Conservation (phyloP, 2,113 vertebrate species). For the Myrmophylax atrothorax region DNA sequence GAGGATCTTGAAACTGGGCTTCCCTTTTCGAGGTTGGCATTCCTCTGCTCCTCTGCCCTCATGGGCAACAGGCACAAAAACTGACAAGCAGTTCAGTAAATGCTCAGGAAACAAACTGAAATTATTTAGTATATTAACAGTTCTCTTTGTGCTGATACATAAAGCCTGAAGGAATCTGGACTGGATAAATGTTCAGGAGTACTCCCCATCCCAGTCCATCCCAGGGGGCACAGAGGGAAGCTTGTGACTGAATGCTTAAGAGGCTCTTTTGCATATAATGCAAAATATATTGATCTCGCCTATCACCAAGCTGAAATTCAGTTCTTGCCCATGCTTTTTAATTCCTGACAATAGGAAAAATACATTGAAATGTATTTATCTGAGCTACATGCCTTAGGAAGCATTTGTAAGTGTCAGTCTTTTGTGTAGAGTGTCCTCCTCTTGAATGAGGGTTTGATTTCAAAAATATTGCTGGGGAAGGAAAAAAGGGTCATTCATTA, state of each 20-base stretch:
- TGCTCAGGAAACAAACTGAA: not conserved
- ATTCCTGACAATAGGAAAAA: not conserved
- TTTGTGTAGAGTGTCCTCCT: not conserved
- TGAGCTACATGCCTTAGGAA: not conserved
- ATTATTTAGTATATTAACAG: not conserved
- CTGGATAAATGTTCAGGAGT: not conserved
- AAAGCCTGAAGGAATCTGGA: not conserved
- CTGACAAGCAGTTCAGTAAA: not conserved
- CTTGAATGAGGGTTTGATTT: not conserved
- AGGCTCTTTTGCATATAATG: not conserved
- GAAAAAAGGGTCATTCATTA: not conserved
- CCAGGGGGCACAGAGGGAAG: not conserved
- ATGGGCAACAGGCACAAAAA: not conserved
- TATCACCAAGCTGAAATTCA: not conserved
- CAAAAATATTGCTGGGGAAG: not conserved
- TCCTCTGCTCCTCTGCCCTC: not conserved
- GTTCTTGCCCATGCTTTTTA: not conserved
- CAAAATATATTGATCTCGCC: not conserved
- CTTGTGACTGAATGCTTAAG: not conserved
- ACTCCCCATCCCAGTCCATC: rapidly evolving
- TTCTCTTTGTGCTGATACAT: not conserved
- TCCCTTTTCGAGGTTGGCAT: not conserved
- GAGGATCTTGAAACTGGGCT: not conserved
- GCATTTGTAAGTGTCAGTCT: not conserved
- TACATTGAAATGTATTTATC: not conserved